Evolutionary conservation across 2,797 vertebrate genomes (phyloP), one percentile per base, ranked within the genome.

Genomic region (Myoxocephalus aenaeus): DNA sequence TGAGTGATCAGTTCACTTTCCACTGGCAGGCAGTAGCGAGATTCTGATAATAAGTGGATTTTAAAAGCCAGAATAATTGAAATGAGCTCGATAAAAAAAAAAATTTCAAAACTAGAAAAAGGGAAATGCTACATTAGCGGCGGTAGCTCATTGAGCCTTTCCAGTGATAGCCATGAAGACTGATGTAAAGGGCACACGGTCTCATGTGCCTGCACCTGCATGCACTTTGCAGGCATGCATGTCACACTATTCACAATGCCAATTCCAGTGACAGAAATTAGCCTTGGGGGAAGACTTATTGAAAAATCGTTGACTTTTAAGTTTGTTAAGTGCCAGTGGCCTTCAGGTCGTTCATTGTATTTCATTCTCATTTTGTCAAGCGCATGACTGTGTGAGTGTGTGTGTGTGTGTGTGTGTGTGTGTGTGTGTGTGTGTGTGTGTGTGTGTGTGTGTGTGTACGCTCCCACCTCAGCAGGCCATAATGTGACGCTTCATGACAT

Each of bases 241-340:
- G 73, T 73, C 63, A 18, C 67, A 74, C 73, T 63, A 50, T 75
- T 87, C 78, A 85, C 77, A 50, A 5, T 80, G 82, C 67, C 82
- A 88, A 81, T 90, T 73, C 50, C 70, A 64, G 51, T 91, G 91
- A 88, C 88, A 86, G 86, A 82, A 87, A 88, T 84, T 85, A 90
- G 91, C 92, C 90, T 89, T 84, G 90, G 88, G 94, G 85, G 48
- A 87, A 75, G 86, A 86, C 84, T 92, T 94, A 93, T 92, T 93
- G 92, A 92, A 94, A 93, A 94, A 93, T 88, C 90, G 40, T 89
- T 93, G 92, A 93, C 94, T 94, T 94, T 94, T 94, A 93, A 87
- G 87, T 90, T 90, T 87, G 86, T 91, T 94, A 93, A 94, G 87
- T 91, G 85, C 87, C 84, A 80, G 75, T 89, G 87, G 91, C 92